phyloP scores from a whole-genome alignment of 2,797 vertebrate genomes.

The Megaceryle alcyon region DNA sequence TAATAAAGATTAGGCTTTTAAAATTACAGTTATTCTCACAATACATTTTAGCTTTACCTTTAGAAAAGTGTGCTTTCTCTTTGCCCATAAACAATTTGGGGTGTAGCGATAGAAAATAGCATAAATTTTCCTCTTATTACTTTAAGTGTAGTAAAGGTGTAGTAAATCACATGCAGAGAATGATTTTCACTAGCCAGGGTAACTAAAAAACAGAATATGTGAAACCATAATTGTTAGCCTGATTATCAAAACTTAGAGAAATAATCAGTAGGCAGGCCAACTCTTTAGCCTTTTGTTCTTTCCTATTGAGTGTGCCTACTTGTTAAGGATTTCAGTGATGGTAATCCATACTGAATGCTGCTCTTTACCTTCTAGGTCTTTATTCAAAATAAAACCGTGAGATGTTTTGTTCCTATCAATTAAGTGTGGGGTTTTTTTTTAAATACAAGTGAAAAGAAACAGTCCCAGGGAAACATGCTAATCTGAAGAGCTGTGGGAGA shows the following conservation, averaged over 20 bases:
- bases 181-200: background rate
- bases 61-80: background rate
- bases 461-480: background rate
- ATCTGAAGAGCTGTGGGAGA: background rate
- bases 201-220: background rate
- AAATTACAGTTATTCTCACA: background rate
- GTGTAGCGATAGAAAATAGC: background rate
- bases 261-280: background rate
- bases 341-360: background rate
- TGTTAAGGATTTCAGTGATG: background rate
- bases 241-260: background rate
- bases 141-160: background rate
- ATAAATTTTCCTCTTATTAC: background rate
- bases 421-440: background rate
- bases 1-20: background rate
- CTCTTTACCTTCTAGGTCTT: background rate
- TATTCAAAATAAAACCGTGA: slow-evolving; percentile 3
- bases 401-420: background rate
- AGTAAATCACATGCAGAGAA: background rate
- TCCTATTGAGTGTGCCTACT: background rate
- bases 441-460: background rate
- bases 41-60: background rate
- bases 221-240: background rate
- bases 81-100: background rate
- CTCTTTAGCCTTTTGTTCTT: background rate